Percentiles rank a stretch among this genome's conserved stretches.
Conservation (phyloP, 2,797 vertebrate species). For the Forpus xanthops region DNA sequence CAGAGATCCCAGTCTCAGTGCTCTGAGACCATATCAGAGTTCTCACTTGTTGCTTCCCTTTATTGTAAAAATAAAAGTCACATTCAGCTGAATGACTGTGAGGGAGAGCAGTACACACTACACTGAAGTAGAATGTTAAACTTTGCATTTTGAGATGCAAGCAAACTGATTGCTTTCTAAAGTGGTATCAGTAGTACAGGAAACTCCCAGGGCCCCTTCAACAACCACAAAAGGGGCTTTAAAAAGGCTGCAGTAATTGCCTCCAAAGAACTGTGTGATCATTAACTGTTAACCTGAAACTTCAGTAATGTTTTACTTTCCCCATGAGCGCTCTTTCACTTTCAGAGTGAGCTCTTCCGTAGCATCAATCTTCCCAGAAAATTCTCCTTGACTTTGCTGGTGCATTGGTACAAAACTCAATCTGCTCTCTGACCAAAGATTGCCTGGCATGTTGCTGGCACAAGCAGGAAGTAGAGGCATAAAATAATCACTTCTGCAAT, state of each 20-base stretch:
- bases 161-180: neutral
- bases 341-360: neutral
- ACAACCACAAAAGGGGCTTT: neutral
- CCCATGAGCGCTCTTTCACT: constrained; percentile 23
- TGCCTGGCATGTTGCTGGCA: neutral
- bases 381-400: neutral
- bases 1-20: neutral
- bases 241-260: constrained; percentile 44
- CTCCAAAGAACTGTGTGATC: constrained; percentile 36
- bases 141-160: constrained; percentile 17
- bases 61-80: neutral
- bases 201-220: neutral
- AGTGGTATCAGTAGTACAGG: neutral
- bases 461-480: neutral
- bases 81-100: neutral
- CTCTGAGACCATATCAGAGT: fast-evolving
- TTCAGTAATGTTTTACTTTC: constrained; percentile 53
- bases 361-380: neutral
- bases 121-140: neutral
- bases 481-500: neutral
- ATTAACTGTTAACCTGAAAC: constrained; percentile 65
- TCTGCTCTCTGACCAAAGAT: neutral
- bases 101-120: neutral
- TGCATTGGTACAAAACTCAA: neutral
- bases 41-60: neutral